These are phyloP conservation scores for Tinamus guttatus DNA, from an alignment of 2,113 vertebrate genomes.

Conservation along the genomic window DNA sequence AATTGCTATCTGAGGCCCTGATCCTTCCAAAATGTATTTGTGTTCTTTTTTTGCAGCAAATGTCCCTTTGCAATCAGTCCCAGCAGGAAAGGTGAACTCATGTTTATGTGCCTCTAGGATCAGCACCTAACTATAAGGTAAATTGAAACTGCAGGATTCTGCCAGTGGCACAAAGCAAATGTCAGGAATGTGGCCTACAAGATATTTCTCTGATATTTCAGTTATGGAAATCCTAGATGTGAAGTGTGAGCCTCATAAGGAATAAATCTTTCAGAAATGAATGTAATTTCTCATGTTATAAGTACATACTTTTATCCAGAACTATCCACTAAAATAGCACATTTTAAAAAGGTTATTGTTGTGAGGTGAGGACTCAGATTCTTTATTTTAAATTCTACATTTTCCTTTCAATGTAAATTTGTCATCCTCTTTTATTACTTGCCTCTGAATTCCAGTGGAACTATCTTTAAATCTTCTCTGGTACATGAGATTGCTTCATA, in stretches of 20 bases:
- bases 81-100: conserved; percentile 51
- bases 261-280: not conserved
- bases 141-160: conserved; percentile 9
- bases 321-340: not conserved
- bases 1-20: conserved; percentile 10
- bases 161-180: conserved; percentile 20
- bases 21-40: conserved; percentile 29
- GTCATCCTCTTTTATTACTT: not conserved
- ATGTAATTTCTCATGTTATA: not conserved
- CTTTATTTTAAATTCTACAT: not conserved
- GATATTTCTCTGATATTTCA: not conserved
- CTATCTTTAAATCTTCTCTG: not conserved
- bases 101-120: conserved; percentile 25
- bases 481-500: not conserved
- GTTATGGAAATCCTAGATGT: not conserved
- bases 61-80: not conserved
- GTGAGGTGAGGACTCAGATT: not conserved
- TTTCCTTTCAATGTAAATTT: not conserved
- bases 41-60: not conserved
- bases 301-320: not conserved
- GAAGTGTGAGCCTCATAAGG: not conserved
- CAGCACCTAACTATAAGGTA: conserved; percentile 10
- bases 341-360: not conserved
- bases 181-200: not conserved
- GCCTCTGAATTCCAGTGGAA: not conserved